Evolutionary conservation across 1,140 invertebrate species (phyloP).

Genomic region (Coenobita brevimanus): DNA sequence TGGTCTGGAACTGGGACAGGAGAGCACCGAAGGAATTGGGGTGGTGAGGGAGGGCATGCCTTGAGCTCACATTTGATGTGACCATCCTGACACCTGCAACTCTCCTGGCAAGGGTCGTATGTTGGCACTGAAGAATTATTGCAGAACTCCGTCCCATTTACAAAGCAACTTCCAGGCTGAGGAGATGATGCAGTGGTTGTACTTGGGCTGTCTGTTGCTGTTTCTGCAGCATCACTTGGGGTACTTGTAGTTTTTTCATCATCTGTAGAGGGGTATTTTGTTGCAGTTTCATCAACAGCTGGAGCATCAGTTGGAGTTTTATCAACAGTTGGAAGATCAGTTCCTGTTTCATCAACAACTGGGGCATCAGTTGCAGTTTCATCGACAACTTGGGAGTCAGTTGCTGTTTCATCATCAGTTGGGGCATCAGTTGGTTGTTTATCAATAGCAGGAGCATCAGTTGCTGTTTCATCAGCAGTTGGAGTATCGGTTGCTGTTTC

Average conservation of each 20-base stretch:
- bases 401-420: background rate
- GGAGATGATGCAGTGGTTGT: background rate
- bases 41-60: constrained; percentile 42
- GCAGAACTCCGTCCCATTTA: background rate
- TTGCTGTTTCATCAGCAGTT: background rate
- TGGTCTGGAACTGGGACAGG: background rate
- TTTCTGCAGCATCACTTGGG: background rate
- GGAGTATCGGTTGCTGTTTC: background rate
- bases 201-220: background rate
- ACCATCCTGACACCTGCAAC: constrained; percentile 26
- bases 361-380: background rate
- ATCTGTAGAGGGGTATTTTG: background rate
- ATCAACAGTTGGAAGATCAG: constrained; percentile 3
- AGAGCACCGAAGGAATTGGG: constrained; percentile 37
- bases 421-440: background rate
- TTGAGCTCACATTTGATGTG: constrained; percentile 23
- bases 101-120: constrained; percentile 30
- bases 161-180: background rate
- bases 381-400: background rate
- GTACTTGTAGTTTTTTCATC: background rate
- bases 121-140: constrained; percentile 1
- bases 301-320: background rate
- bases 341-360: background rate
- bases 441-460: background rate
- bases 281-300: background rate